phyloP scores from a whole-genome alignment of 2,888 invertebrate genomes.

The Rosalia funebris region DNA sequence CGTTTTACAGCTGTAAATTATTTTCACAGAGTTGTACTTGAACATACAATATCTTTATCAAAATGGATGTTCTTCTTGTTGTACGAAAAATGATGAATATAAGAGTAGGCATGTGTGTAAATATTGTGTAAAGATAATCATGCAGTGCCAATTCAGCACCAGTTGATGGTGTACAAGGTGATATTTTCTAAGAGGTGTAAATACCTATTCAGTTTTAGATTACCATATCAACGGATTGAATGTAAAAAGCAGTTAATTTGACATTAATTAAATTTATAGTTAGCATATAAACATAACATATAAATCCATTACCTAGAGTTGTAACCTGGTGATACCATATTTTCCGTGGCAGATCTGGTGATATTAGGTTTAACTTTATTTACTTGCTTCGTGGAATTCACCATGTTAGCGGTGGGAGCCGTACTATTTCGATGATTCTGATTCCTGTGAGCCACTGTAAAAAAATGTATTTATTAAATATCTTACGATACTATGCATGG shows the following conservation, averaged over 20 bases:
- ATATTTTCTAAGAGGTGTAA: background rate
- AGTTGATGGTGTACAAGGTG: conserved; percentile 1
- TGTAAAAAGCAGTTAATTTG: conserved; percentile 11
- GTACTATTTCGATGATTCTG: conserved; percentile 79
- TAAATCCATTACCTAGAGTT: conserved; percentile 68
- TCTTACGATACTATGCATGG: conserved; percentile 8
- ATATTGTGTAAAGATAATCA: conserved; percentile 22
- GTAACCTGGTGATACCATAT: conserved; percentile 75
- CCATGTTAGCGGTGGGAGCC: conserved; percentile 73
- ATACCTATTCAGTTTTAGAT: conserved; percentile 10
- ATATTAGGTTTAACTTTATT: conserved; percentile 91
- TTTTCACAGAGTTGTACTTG: too few species aligned
- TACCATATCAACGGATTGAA: conserved; percentile 1
- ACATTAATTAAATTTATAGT: background rate
- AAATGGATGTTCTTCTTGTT: too few species aligned
- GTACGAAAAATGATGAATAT: too few species aligned
- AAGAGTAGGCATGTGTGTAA: too few species aligned
- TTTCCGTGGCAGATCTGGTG: conserved; percentile 80
- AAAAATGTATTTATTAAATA: conserved; percentile 28
- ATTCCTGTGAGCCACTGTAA: conserved; percentile 81
- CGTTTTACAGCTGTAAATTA: too few species aligned
- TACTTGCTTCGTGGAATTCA: conserved; percentile 84
- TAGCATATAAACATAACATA: too few species aligned
- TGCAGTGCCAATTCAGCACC: conserved; percentile 34
- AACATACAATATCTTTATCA: too few species aligned